phyloP scores from a whole-genome alignment of 2,888 invertebrate species.

The Drosophila quinaria region DNA sequence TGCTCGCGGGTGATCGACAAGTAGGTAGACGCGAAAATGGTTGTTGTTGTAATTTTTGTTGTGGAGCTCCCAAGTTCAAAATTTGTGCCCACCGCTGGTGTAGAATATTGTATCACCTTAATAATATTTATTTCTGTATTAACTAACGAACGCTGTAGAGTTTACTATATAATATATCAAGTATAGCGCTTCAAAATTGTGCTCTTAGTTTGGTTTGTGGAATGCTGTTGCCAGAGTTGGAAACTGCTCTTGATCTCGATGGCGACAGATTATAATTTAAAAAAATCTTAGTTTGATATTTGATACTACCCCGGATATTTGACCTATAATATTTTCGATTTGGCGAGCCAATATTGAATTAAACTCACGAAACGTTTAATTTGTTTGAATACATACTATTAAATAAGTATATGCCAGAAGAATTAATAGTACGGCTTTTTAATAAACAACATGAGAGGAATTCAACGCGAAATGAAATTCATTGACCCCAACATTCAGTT shows the following conservation, averaged over 20 bases:
- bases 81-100: too few species aligned
- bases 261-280: background rate
- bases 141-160: too few species aligned
- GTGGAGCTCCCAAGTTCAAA: too few species aligned
- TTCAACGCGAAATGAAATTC: conserved; percentile 53
- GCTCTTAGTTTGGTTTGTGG: too few species aligned
- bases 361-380: background rate
- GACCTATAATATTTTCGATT: background rate
- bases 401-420: conserved; percentile 7
- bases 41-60: too few species aligned
- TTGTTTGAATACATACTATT: background rate
- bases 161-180: too few species aligned
- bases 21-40: too few species aligned
- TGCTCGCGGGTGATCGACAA: too few species aligned
- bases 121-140: too few species aligned
- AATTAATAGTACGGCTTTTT: conserved; percentile 4
- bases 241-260: background rate
- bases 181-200: too few species aligned
- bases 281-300: background rate
- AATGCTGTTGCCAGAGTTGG: background rate
- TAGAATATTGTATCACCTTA: too few species aligned
- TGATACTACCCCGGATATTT: background rate
- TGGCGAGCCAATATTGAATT: background rate
- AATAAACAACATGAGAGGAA: background rate
- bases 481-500: conserved; percentile 64